These are phyloP conservation scores for Paraplagusia blochii DNA, from an alignment of 2,113 vertebrate genomes.

Conservation along the genomic window DNA sequence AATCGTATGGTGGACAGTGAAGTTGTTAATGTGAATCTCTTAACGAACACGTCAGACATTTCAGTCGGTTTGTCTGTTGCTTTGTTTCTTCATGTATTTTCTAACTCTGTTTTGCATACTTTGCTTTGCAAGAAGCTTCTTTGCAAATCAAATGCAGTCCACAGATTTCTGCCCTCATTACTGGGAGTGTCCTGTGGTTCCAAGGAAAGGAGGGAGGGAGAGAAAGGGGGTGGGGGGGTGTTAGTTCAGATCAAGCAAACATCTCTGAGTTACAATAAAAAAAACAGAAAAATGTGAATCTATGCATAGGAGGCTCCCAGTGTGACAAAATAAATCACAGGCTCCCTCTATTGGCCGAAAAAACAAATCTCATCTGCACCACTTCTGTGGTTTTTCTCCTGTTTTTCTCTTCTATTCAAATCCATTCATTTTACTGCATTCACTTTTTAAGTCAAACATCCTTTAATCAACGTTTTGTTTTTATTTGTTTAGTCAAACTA, in stretches of 20 bases:
- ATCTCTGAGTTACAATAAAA: constrained; percentile 52
- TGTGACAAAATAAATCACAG: constrained; percentile 50
- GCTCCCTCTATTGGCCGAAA: constrained; percentile 47
- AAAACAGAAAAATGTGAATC: neutral
- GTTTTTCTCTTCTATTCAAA: constrained; percentile 23
- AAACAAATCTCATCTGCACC: constrained; percentile 58
- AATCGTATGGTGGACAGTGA: constrained; percentile 17
- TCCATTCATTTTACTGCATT: constrained; percentile 44
- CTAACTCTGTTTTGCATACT: constrained; percentile 47
- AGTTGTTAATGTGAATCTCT: constrained; percentile 2
- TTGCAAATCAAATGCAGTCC: constrained; percentile 66
- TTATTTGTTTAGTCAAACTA: too few relatives aligned
- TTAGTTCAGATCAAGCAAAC: constrained; percentile 61
- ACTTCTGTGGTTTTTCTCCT: constrained; percentile 15
- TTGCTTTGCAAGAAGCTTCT: constrained; percentile 45
- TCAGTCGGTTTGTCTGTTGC: neutral
- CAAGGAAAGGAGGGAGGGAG: constrained; percentile 15
- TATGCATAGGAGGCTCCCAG: constrained; percentile 47
- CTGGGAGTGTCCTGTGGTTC: constrained; percentile 33
- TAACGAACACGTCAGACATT: neutral
- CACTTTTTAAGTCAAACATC: constrained; percentile 15
- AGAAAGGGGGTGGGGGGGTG: neutral
- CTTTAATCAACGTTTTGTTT: too few relatives aligned
- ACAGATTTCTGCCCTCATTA: constrained; percentile 44
- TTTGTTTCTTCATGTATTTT: neutral